phyloP scores from a whole-genome alignment of 2,113 vertebrate genomes.

The Phyllostomus discolor region DNA sequence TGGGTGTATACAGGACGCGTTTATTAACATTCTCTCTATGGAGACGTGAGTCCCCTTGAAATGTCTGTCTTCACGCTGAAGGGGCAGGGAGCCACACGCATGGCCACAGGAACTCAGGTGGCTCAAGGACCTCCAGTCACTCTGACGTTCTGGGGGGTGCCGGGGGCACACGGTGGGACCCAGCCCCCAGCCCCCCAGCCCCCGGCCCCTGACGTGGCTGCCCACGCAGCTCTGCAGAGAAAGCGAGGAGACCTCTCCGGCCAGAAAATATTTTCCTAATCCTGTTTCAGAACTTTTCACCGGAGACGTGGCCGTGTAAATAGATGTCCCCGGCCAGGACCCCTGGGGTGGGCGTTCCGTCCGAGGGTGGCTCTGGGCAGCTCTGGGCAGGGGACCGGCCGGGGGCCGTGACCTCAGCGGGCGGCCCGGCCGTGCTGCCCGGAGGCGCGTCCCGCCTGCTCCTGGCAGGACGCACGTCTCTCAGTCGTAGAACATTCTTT shows the following conservation, averaged over 20 bases:
- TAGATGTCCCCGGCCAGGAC: neutral
- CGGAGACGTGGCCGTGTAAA: neutral
- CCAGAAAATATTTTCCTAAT: neutral
- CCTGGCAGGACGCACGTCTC: neutral
- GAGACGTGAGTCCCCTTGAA: neutral
- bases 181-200: too few relatives aligned
- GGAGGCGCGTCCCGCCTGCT: neutral
- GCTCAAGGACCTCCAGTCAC: neutral
- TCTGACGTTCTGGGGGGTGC: too few relatives aligned
- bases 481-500: neutral
- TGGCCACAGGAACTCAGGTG: accelerated
- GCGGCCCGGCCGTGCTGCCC: neutral
- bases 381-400: accelerated
- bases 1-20: neutral
- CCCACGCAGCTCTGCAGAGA: neutral
- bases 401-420: neutral
- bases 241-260: neutral
- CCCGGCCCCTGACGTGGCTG: neutral
- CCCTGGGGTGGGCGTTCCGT: neutral
- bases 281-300: neutral
- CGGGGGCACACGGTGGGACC: accelerated
- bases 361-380: neutral
- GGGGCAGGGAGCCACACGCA: neutral
- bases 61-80: neutral
- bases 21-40: neutral